Evolutionary conservation across 2,888 invertebrate species (phyloP), one percentile per base, ranked within the genome.

Genomic region (Lasioglossum zephyrum): DNA sequence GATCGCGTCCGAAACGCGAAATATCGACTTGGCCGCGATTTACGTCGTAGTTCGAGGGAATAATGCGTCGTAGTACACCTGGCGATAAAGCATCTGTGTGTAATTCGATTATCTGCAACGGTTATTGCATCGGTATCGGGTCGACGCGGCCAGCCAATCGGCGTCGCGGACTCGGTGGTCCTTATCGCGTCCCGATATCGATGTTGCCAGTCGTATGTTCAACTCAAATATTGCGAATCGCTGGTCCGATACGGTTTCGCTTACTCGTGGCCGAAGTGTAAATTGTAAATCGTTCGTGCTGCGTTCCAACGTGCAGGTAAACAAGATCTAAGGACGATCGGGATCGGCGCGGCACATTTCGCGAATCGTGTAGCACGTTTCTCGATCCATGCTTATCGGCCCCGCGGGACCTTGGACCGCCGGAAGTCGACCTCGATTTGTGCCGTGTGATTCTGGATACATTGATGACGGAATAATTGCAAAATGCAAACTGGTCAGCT

Each of bases 91-190:
- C 80, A 85, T 83, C 77, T 81, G 86, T 78, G 85, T 79, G 90
- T 86, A 86, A 84, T 90, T 91, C 90, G 90, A 91, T 91, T 90
- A 91, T 91, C 86, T 83, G 84, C 85, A 78, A 91, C 86, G 86
- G 85, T 86, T 87, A 91, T 82, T 91, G 90, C 90, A 84, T 84
- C 80, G 66, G 74, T 88, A 86, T 87, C 86, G 81, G 79, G 39
- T 53, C 41, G 63, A 22, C 13, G 73, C 22, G 41, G 73, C 60
- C 60, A 69, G 57, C 83, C 85, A 88, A 85, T 91, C 73, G 81
- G 66, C 26, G 60, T 47, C 39, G 72, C 63, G 44, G 81, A 36
- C 83, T 70, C 63, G 31, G 49, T 49, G 81, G 57, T 63, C 81
- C 85, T 90, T 90, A 90, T 90, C 91, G 80, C 66, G 36, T 1